Percentiles rank a stretch among this genome's conserved stretches.
phyloP scores from a whole-genome alignment of 30 jellyfish, hydroid and myxozoan species.

The Turritopsis rubra region DNA sequence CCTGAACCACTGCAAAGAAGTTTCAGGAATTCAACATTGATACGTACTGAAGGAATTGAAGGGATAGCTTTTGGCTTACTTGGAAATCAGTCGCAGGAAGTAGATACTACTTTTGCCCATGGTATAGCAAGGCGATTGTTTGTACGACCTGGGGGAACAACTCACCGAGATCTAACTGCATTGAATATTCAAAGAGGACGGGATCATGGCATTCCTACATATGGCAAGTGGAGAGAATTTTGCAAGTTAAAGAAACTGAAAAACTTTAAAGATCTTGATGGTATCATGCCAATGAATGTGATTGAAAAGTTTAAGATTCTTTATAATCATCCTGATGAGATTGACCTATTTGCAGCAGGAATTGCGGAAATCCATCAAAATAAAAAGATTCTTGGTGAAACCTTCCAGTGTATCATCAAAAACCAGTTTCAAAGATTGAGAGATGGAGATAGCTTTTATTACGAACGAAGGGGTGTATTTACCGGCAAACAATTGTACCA shows the following conservation, averaged over 20 bases:
- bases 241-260: constrained; percentile 41
- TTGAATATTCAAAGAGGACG: constrained; percentile 74
- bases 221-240: constrained; percentile 51
- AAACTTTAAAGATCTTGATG: constrained; percentile 34
- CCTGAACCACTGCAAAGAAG: constrained; percentile 57
- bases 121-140: constrained; percentile 54
- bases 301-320: constrained; percentile 38
- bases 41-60: constrained; percentile 56
- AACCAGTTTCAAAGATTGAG: constrained; percentile 55
- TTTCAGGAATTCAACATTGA: constrained; percentile 38
- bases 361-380: constrained; percentile 39
- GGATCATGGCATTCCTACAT: constrained; percentile 78
- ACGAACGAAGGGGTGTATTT: constrained; percentile 54
- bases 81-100: constrained; percentile 65
- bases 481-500: constrained; percentile 42
- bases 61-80: constrained; percentile 56
- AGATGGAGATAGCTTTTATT: constrained; percentile 68
- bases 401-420: constrained; percentile 54
- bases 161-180: constrained; percentile 50
- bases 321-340: constrained; percentile 37
- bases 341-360: constrained; percentile 64
- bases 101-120: constrained; percentile 53
- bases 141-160: constrained; percentile 67
- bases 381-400: constrained; percentile 56
- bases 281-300: constrained; percentile 1